These are phyloP conservation scores for Leptinotarsa undecemlineata DNA, from an alignment of 1,140 invertebrate genomes.

Conservation along the genomic window DNA sequence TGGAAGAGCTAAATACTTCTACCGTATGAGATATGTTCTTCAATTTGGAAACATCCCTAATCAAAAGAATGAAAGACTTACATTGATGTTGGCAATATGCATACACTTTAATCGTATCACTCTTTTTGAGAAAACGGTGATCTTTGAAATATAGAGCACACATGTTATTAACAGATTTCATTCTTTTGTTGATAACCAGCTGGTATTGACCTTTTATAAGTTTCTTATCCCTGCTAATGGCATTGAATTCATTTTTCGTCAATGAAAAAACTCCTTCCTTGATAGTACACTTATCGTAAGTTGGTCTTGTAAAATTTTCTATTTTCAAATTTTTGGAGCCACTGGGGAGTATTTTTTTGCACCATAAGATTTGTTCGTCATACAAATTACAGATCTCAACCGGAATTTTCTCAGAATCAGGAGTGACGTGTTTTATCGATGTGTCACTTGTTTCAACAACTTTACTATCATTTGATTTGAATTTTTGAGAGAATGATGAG, in stretches of 20 bases:
- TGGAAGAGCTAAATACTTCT: not conserved
- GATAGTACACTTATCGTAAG: not conserved
- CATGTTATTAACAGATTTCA: not conserved
- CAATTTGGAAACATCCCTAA: conserved; percentile 2
- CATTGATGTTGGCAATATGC: conserved; percentile 2
- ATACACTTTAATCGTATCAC: conserved; percentile 3
- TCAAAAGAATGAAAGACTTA: not conserved
- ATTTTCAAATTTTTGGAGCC: not conserved
- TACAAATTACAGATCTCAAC: not conserved
- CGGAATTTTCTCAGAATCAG: not conserved
- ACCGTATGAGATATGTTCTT: not conserved
- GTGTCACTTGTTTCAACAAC: not conserved
- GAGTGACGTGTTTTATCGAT: conserved; percentile 3
- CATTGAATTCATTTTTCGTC: not conserved
- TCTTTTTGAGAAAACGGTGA: not conserved
- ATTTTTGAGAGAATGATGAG: not conserved
- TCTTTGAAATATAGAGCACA: not conserved
- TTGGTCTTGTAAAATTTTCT: not conserved
- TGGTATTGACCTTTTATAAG: not conserved
- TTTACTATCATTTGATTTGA: not conserved
- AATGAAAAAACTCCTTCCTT: not conserved
- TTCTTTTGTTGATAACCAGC: conserved; percentile 3
- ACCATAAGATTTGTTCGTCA: not conserved
- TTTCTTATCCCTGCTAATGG: not conserved
- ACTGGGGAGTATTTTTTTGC: not conserved